Base-by-base conservation (phyloP, 1,140 invertebrate genomes). In the Megalopta genalis region DNA sequence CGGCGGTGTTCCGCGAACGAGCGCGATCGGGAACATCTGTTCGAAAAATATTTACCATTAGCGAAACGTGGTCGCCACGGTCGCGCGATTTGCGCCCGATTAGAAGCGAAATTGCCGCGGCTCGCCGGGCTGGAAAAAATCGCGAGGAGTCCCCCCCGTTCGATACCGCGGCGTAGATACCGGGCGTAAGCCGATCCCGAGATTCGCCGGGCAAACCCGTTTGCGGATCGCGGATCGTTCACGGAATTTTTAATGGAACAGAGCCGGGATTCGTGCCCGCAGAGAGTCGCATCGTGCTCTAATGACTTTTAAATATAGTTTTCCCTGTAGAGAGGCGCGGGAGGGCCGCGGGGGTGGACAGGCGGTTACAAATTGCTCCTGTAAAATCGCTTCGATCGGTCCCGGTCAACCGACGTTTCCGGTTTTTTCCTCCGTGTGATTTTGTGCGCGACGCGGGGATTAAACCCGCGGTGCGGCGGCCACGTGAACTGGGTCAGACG, bases 221-320 rank as follows among this genome's bases (percentile, higher is more conserved):
- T 52, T 49, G 46, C 46, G 46, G 46, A 4, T 49, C 49, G 49
- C 49, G 49, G 49, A 52, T 52, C 39, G n/a, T 54, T 16, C 18
- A 1, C 18, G 67, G 49, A 52, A 18, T 23, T 69, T 57, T 32
- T 27, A 54, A 54, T 52, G 49, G 49, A 52, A 18, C 49, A 21
- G 18, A 6, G 49, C 14, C 0, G 5, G 49, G 16, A n/a, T n/a
- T n/a, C n/a, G 49, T 16, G 46, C 14, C 12, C 8, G n/a, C n/a
- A 8, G n/a, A 2, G 16, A 10, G 37, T 49, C 18, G 8, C 9
- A 10, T 39, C 16, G 60, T 16, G n/a, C 77, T 52, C 70, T 72
- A 73, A 74, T 57, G 71, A 74, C 71, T 74, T 80, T 74, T 67
- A 80, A 73, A 78, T 72, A 65, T 78, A 72, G 37, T 65, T 72